Evolutionary conservation across 2,113 vertebrate genomes (phyloP).

Genomic region (Chitala chitala): DNA sequence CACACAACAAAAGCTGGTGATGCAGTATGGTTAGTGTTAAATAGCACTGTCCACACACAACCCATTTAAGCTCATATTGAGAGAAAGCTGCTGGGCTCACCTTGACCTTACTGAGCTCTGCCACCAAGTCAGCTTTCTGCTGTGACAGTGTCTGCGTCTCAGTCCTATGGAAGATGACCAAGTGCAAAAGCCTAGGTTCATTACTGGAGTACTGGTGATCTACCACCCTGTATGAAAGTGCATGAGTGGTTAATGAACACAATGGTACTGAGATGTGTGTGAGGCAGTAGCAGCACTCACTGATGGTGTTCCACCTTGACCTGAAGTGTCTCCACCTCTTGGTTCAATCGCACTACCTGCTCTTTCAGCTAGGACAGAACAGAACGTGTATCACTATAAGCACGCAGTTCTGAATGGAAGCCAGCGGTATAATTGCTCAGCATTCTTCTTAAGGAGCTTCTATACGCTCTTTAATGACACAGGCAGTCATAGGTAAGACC

Average conservation of each 20-base stretch:
- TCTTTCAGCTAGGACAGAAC: slow-evolving; percentile 25
- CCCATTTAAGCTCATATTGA: neutral
- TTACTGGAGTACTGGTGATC: neutral
- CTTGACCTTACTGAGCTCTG: slow-evolving; percentile 40
- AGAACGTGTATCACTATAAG: neutral
- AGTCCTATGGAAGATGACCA: slow-evolving; percentile 27
- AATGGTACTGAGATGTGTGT: neutral
- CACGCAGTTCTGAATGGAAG: neutral
- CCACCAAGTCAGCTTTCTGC: slow-evolving; percentile 33
- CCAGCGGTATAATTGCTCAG: no score
- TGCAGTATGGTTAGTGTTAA: neutral
- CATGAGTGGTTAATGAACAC: neutral
- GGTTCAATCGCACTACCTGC: slow-evolving; percentile 10
- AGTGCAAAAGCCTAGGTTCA: neutral
- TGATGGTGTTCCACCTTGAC: slow-evolving; percentile 35
- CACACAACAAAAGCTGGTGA: neutral
- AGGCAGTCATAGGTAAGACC: neutral
- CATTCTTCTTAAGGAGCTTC: neutral
- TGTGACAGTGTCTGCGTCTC: slow-evolving; percentile 35
- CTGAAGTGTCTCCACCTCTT: slow-evolving; percentile 35
- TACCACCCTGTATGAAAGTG: neutral
- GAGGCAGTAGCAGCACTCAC: slow-evolving; percentile 34
- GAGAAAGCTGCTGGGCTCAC: slow-evolving; percentile 20
- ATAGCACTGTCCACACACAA: neutral
- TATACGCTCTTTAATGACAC: neutral